Base-by-base conservation (phyloP, 2,888 invertebrate species). In the Acrocyrtus sp. region DNA sequence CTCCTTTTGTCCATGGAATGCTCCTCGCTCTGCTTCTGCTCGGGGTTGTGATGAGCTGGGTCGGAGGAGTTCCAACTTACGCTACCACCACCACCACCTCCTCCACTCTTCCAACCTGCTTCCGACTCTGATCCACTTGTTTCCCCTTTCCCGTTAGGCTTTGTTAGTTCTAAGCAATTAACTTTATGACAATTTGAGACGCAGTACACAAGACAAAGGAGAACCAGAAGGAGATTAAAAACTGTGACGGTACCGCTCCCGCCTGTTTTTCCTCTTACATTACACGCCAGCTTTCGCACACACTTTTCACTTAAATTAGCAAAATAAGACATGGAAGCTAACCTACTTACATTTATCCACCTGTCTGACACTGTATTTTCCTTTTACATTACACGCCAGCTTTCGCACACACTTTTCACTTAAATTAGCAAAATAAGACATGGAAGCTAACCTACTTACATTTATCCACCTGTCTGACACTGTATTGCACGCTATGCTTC, bases 231-330 rank as follows among this genome's bases (percentile, higher is more conserved):
- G 19, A 62, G 43, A 54, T 62, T 54, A 34, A 48, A 70, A 54
- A 70, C 50, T 56, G 54, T 70, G 69, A 70, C 62, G 62, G 61
- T 50, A 41, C 50, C 57, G 29, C 39, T n/a, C n/a, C n/a, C n/a
- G 22, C 21, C 39, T 24, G 26, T 8, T 5, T 21, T 24, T 27
- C 50, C 1, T 19, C n/a, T 10, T 27, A 53, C 43, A n/a, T n/a
- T n/a, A n/a, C n/a, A n/a, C n/a, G n/a, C n/a, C n/a, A n/a, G n/a
- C n/a, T n/a, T n/a, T n/a, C 6, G 39, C 8, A 39, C 39, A 10
- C 39, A 39, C 39, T n/a, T n/a, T n/a, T n/a, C n/a, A n/a, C n/a
- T n/a, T n/a, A n/a, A n/a, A n/a, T n/a, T n/a, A n/a, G n/a, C n/a
- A n/a, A n/a, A n/a, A n/a, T n/a, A n/a, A n/a, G n/a, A n/a, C n/a